Conservation (phyloP, 2,797 vertebrate species). For the Ara ararauna region DNA sequence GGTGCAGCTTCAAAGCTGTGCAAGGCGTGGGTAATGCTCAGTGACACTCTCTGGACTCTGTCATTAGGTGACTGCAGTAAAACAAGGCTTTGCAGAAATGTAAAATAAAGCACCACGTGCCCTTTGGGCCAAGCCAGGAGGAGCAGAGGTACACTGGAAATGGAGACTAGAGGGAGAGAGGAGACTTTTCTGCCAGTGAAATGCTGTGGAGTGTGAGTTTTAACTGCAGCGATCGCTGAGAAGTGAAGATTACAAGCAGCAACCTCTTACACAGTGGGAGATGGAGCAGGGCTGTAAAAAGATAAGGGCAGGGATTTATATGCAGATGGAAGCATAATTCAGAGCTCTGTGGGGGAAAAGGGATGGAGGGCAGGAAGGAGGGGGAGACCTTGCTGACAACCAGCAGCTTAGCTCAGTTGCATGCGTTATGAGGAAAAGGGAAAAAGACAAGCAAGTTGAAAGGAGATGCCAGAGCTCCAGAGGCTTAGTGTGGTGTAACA, state of each 20-base stretch:
- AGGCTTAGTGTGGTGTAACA: not conserved
- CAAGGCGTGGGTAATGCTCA: not conserved
- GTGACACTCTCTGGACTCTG: rapidly evolving
- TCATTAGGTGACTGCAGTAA: not conserved
- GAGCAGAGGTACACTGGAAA: not conserved
- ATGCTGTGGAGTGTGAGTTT: not conserved
- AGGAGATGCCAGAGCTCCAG: not conserved
- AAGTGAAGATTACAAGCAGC: not conserved
- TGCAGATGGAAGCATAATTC: not conserved
- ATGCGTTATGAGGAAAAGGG: not conserved
- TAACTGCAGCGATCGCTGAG: not conserved
- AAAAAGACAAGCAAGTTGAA: not conserved
- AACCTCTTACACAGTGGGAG: not conserved
- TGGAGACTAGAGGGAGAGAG: not conserved
- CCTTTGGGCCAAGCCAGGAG: not conserved
- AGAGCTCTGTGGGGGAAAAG: not conserved
- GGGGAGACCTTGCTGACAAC: not conserved
- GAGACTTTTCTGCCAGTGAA: not conserved
- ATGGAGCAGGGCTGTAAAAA: not conserved
- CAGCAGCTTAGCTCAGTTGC: not conserved
- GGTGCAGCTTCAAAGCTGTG: not conserved
- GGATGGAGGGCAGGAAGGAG: not conserved
- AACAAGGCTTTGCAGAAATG: not conserved
- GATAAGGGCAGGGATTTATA: not conserved
- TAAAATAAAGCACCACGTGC: rapidly evolving